Base-by-base conservation (phyloP, 2,888 invertebrate genomes). In the Holacanthella duospinosa region DNA sequence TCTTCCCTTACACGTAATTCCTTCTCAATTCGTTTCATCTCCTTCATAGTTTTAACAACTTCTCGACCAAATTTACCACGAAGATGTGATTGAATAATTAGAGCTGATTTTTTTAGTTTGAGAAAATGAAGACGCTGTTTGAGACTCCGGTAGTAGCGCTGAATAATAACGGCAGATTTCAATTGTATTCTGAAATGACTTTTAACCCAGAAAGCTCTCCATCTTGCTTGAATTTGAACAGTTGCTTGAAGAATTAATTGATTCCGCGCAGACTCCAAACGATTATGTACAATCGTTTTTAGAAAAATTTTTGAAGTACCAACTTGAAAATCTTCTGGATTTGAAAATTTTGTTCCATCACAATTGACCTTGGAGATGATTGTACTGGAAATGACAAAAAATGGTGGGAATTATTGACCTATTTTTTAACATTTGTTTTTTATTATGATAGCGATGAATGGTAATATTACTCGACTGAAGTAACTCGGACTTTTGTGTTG, bases 1-100 rank as follows among this genome's bases (percentile, higher is more conserved):
- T 86, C 87, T 72, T 88, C 87, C 21, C 89, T 80, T 71, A 88
- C 85, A 66, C 87, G 82, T 84, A 91, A 89, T 80, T 90, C 89
- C 75, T 88, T 86, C 76, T 91, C 89, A 63, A 90, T 89, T 27
- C 88, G 79, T 69, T 85, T 81, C 89, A 93, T 92, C 80, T 93
- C 92, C 4, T 91, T 78, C 66, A 93, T 77, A 0, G 93, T 92
- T 1, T 87, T 82, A 0, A 92, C 92, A 6, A 88, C 82, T 79
- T 93, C 92, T 67, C 93, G 80, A 0, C 92, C 93, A 79, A 93
- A 93, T 73, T 91, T 90, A 2, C 93, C 93, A 12, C 93, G 80
- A 67, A 93, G 78, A 76, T 88, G 90, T 64, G 89, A 83, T 79
- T 93, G 93, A 68, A 93, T 87, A 24, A 91, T 86, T 71, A 93